These are phyloP conservation scores for Gymnosoma rotundatum DNA, from an alignment of 2,888 invertebrate genomes.

Conservation along the genomic window DNA sequence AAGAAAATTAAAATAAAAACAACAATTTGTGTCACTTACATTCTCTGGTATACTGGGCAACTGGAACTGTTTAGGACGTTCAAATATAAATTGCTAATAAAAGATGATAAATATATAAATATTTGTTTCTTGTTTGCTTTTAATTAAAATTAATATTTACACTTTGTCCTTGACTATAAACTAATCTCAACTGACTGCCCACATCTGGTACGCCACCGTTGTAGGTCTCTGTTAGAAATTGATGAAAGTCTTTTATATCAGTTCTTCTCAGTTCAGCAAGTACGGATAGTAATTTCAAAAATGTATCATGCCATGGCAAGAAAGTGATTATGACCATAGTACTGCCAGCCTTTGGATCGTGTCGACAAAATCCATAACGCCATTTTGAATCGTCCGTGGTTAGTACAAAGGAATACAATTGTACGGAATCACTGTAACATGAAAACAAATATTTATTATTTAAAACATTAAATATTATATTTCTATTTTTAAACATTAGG, in stretches of 20 bases:
- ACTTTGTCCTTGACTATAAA: conserved; percentile 84
- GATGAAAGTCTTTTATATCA: conserved; percentile 77
- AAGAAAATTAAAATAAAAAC: conserved; percentile 8
- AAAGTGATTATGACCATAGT: conserved; percentile 93
- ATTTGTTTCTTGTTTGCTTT: background rate
- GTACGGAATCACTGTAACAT: conserved; percentile 88
- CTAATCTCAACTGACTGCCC: conserved; percentile 86
- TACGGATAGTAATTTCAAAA: conserved; percentile 84
- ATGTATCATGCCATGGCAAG: conserved; percentile 98
- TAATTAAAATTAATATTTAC: conserved; percentile 81
- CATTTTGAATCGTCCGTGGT: conserved; percentile 97
- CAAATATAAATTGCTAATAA: conserved; percentile 88
- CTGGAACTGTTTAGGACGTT: conserved; percentile 90
- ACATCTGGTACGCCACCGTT: conserved; percentile 87
- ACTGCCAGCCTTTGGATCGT: conserved; percentile 94
- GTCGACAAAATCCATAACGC: conserved; percentile 98
- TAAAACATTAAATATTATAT: no score
- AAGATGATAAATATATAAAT: background rate
- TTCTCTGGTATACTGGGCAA: conserved; percentile 98
- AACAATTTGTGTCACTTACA: conserved; percentile 84
- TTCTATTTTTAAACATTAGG: no score
- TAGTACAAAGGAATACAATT: conserved; percentile 98
- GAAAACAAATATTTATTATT: background rate
- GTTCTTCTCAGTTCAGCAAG: conserved; percentile 79
- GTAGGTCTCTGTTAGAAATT: conserved; percentile 87